phyloP scores from a whole-genome alignment of 2,888 invertebrate genomes.

The Seira ritae region DNA sequence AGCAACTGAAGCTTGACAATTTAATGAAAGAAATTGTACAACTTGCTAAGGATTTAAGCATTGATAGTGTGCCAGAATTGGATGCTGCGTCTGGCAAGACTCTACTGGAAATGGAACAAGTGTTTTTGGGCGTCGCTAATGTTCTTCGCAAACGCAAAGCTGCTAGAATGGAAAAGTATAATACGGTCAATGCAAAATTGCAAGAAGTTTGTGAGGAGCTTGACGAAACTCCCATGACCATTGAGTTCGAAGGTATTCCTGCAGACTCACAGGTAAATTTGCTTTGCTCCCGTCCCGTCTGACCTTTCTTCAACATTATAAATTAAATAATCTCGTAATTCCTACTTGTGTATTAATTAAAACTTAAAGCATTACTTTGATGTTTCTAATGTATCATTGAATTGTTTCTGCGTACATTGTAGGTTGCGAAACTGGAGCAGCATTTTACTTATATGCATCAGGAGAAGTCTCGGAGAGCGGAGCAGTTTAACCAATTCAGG shows the following conservation, averaged over 20 bases:
- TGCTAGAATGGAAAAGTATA: conserved; percentile 61
- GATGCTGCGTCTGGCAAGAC: conserved; percentile 17
- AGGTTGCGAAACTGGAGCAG: conserved; percentile 52
- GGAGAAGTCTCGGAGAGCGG: conserved; percentile 35
- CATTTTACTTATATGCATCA: conserved; percentile 35
- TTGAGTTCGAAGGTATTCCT: conserved; percentile 63
- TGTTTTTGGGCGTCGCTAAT: conserved; percentile 24
- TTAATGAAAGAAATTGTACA: conserved; percentile 42
- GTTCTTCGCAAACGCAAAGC: conserved; percentile 51
- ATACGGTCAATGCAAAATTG: conserved; percentile 45
- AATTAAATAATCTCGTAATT: background rate
- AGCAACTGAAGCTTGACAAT: conserved; percentile 31
- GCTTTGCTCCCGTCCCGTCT: too few relatives aligned
- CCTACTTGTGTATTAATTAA: too few relatives aligned
- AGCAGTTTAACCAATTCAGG: conserved; percentile 18
- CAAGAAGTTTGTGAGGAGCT: conserved; percentile 36
- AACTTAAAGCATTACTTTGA: background rate
- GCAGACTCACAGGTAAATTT: conserved; percentile 60
- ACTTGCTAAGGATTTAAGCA: conserved; percentile 51
- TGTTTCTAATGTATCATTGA: too few relatives aligned
- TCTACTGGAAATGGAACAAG: conserved; percentile 36
- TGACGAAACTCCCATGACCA: conserved; percentile 42
- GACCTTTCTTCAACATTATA: too few relatives aligned
- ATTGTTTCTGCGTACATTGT: too few relatives aligned
- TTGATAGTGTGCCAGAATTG: conserved; percentile 44